A percentile compares a stretch with the other conserved stretches of the same genome.
Evolutionary conservation across 2,888 invertebrate genomes (phyloP).

Genomic region (Phortica okadai): DNA sequence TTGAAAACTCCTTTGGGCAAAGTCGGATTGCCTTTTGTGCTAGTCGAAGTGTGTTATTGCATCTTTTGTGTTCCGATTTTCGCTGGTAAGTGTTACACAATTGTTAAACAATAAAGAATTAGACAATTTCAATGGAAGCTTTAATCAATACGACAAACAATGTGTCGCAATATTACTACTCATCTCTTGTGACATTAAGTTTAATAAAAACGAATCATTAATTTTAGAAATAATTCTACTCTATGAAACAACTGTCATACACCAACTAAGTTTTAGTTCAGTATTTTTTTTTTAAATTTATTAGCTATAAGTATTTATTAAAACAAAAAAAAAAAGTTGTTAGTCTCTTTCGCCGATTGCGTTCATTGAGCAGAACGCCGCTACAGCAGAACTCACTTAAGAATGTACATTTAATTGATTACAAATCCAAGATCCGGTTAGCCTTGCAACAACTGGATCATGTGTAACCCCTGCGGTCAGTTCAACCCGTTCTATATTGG

Average conservation of each 20-base stretch:
- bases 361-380: not conserved
- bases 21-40: not conserved
- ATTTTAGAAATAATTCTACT: not conserved
- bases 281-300: not conserved
- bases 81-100: slow-evolving; percentile 59
- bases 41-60: slow-evolving; percentile 39
- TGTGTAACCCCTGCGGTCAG: slow-evolving; percentile 4
- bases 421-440: not conserved
- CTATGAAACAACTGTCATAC: not conserved
- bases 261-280: not conserved
- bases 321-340: not conserved
- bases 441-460: not conserved
- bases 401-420: not conserved
- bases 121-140: not conserved
- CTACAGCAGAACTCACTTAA: not conserved
- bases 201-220: no score
- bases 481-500: slow-evolving; percentile 61
- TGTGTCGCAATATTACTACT: not conserved
- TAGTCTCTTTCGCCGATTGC: not conserved
- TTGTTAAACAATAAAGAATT: slow-evolving; percentile 65
- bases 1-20: slow-evolving; percentile 20
- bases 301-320: not conserved
- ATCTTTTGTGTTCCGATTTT: slow-evolving; percentile 15
- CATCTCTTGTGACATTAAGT: no score
- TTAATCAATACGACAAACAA: not conserved